phyloP scores from a whole-genome alignment of 2,888 invertebrate genomes.

The Tenthredo mesomela region DNA sequence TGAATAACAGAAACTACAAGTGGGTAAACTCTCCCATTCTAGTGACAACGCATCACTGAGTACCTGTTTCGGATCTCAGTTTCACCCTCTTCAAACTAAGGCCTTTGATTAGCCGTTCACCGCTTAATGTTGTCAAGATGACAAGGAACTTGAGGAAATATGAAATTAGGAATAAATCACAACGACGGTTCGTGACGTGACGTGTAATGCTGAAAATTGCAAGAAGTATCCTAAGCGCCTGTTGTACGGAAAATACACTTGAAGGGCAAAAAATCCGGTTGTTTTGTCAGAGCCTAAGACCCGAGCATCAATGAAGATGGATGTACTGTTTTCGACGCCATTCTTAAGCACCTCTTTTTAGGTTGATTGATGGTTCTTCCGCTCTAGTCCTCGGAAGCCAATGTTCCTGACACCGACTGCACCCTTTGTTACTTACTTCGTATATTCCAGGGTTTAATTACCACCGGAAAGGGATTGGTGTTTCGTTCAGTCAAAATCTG shows the following conservation, averaged over 20 bases:
- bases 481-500: not conserved
- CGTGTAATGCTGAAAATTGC: not conserved
- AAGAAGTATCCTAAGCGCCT: not conserved
- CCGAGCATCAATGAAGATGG: slow-evolving; percentile 49
- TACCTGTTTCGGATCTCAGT: not conserved
- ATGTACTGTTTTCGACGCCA: slow-evolving; percentile 50
- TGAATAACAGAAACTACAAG: slow-evolving; percentile 1
- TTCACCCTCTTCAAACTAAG: not conserved
- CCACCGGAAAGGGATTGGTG: not conserved
- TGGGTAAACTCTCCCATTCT: not conserved
- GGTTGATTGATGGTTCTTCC: slow-evolving; percentile 48
- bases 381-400: slow-evolving; percentile 22
- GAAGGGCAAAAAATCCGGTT: slow-evolving; percentile 20
- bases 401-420: slow-evolving; percentile 46
- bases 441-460: slow-evolving; percentile 33
- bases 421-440: slow-evolving; percentile 37
- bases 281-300: slow-evolving; percentile 39
- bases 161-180: not conserved
- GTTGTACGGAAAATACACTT: slow-evolving; percentile 31
- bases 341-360: slow-evolving; percentile 51
- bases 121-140: not conserved
- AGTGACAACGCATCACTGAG: not conserved
- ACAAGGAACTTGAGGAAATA: not conserved
- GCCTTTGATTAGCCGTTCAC: not conserved
- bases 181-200: not conserved